Conservation (phyloP, 2,888 invertebrate species). For the Crossocerus cetratus region DNA sequence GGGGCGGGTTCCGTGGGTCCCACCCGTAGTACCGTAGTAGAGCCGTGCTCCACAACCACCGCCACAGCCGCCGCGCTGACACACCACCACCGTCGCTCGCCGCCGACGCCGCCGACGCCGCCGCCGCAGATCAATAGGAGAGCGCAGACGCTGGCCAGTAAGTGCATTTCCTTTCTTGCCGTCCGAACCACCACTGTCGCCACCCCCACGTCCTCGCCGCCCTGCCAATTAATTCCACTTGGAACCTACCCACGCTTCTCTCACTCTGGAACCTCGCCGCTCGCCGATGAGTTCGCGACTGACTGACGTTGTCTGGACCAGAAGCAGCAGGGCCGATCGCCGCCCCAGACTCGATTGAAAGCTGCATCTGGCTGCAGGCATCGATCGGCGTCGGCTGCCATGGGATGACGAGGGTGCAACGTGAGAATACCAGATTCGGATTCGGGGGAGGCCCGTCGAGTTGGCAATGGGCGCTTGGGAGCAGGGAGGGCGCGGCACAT, state of each 20-base stretch:
- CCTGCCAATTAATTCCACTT: no score
- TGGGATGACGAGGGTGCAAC: no score
- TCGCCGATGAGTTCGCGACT: no score
- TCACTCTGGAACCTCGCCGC: no score
- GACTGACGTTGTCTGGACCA: no score
- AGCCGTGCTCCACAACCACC: slow-evolving; percentile 47
- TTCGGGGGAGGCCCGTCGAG: background rate
- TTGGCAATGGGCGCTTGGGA: background rate
- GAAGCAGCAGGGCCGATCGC: no score
- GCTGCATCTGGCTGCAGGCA: no score
- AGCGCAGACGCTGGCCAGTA: slow-evolving; percentile 61
- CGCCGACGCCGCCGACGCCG: slow-evolving; percentile 10
- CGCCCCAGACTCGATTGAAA: no score
- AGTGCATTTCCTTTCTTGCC: slow-evolving; percentile 62
- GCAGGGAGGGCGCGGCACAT: slow-evolving; percentile 18
- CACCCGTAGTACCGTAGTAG: slow-evolving; percentile 51
- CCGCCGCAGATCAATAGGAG: slow-evolving; percentile 67
- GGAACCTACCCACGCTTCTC: no score
- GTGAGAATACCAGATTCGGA: background rate
- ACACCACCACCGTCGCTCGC: no score
- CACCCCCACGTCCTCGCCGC: no score
- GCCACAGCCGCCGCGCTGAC: slow-evolving; percentile 40
- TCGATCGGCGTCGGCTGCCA: no score
- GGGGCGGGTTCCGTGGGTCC: slow-evolving; percentile 51
- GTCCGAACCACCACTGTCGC: slow-evolving; percentile 19